phyloP scores from a whole-genome alignment of 2,797 vertebrate genomes.

The Potorous gilbertii region DNA sequence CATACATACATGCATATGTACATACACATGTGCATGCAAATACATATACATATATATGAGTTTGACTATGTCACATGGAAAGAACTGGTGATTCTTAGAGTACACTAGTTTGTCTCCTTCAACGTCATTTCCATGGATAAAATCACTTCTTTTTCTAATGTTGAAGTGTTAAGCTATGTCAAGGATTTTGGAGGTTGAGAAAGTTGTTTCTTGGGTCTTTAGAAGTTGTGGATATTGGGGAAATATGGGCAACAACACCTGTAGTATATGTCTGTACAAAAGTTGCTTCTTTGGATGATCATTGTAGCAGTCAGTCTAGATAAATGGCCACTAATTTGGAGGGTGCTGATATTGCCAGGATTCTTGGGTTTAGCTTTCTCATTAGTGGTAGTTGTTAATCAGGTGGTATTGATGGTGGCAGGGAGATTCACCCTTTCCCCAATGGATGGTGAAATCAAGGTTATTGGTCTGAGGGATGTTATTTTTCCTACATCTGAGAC shows the following conservation, averaged over 20 bases:
- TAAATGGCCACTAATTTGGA: not conserved
- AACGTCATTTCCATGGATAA: not conserved
- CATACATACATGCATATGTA: too few relatives aligned
- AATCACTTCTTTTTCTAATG: not conserved
- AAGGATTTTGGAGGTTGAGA: not conserved
- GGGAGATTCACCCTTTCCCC: not conserved
- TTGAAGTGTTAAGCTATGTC: not conserved
- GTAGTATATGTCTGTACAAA: not conserved
- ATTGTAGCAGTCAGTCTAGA: not conserved
- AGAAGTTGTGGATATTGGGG: not conserved
- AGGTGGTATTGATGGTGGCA: not conserved
- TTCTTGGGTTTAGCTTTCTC: not conserved
- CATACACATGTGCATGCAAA: too few relatives aligned
- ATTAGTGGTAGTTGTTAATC: not conserved
- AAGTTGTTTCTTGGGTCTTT: not conserved
- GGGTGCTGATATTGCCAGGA: not conserved
- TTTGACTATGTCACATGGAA: not conserved
- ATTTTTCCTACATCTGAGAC: not conserved
- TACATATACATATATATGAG: not conserved
- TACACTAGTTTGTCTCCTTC: not conserved
- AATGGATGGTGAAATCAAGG: not conserved
- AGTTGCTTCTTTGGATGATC: not conserved
- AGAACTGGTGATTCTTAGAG: not conserved
- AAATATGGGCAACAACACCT: not conserved
- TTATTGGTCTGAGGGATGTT: not conserved